These are phyloP conservation scores for Lordiphosa clarofinis DNA, from an alignment of 1,140 invertebrate genomes.

Conservation along the genomic window DNA sequence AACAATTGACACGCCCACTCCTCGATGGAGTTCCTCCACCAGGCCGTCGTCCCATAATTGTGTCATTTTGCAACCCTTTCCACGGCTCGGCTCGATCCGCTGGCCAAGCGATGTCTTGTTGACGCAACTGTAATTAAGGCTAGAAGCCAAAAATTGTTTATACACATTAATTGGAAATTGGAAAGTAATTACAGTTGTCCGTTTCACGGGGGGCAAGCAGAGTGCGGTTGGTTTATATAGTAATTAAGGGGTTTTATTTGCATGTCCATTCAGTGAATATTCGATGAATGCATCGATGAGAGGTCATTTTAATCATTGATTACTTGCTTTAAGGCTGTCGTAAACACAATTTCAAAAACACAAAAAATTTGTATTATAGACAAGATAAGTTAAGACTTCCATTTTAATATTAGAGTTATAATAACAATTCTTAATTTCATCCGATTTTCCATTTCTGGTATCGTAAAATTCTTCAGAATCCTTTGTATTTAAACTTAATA, in stretches of 20 bases:
- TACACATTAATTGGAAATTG: conserved; percentile 66
- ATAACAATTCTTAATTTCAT: no score
- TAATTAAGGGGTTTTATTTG: conserved; percentile 48
- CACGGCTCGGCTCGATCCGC: background rate
- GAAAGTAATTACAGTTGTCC: conserved; percentile 57
- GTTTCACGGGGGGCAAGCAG: conserved; percentile 31
- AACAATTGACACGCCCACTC: conserved; percentile 61
- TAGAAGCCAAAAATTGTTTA: conserved; percentile 56
- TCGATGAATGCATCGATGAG: conserved; percentile 4
- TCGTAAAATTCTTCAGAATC: no score
- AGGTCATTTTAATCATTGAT: no score
- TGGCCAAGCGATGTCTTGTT: conserved; percentile 11
- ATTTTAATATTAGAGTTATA: no score
- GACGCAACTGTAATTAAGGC: conserved; percentile 53
- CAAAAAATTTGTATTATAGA: no score
- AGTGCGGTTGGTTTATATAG: conserved; percentile 34
- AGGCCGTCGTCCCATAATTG: conserved; percentile 40
- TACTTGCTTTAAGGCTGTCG: no score
- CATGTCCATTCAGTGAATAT: conserved; percentile 18
- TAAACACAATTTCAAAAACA: no score
- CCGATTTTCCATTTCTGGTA: no score
- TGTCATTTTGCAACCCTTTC: conserved; percentile 51
- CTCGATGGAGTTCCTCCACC: conserved; percentile 10
- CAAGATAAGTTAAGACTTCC: no score
- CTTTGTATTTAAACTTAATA: no score